These are phyloP conservation scores for Cheilosia variabilis DNA, from an alignment of 2,888 invertebrate genomes.

Conservation along the genomic window DNA sequence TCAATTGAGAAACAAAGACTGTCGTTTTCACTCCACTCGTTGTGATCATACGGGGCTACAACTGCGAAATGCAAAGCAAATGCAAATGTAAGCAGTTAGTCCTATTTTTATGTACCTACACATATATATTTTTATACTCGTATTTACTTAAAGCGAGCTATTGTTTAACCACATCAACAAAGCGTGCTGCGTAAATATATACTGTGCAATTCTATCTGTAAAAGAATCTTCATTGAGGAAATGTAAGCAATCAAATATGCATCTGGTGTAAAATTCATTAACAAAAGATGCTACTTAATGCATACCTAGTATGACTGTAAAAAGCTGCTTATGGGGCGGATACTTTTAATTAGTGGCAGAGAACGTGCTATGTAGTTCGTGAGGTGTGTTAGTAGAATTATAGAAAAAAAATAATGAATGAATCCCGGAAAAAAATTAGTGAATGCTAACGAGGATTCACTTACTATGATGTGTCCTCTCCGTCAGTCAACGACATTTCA, in stretches of 20 bases:
- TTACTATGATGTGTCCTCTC: conserved; percentile 37
- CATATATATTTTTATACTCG: no score
- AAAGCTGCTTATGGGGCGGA: conserved; percentile 31
- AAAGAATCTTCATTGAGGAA: conserved; percentile 38
- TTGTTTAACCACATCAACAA: no score
- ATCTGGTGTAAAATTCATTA: conserved; percentile 10
- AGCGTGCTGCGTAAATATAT: no score
- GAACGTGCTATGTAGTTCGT: conserved; percentile 25
- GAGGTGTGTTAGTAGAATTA: conserved; percentile 36
- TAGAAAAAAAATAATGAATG: conserved; percentile 57
- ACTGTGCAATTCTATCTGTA: no score
- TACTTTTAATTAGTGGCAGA: conserved; percentile 65
- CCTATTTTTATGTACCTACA: no score
- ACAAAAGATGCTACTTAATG: conserved; percentile 25
- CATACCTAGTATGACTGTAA: conserved; percentile 7
- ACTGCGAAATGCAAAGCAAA: no score
- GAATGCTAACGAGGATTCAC: conserved; percentile 40
- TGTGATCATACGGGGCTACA: no score
- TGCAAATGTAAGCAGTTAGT: no score
- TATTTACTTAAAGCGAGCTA: no score
- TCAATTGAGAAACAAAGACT: no score
- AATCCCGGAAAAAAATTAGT: conserved; percentile 50
- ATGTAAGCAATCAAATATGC: conserved; percentile 50
- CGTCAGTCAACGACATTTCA: conserved; percentile 65
- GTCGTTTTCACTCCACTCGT: no score